Evolutionary conservation across 1,140 invertebrate species (phyloP).

Genomic region (Drosophila sproati): DNA sequence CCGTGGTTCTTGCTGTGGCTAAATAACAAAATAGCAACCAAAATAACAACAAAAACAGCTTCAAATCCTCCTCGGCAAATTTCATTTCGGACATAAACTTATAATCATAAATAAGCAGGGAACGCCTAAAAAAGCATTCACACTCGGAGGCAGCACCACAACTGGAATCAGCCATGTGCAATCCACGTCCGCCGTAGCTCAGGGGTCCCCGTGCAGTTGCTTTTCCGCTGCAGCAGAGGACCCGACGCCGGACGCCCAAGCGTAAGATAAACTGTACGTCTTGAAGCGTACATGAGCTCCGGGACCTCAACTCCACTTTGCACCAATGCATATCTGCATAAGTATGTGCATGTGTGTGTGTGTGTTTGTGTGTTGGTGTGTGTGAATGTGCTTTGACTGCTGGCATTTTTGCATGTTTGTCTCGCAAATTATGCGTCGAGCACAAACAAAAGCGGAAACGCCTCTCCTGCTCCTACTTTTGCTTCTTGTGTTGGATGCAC

Average conservation of each 20-base stretch:
- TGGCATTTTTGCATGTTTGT: conserved; percentile 82
- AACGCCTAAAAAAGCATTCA: conserved; percentile 58
- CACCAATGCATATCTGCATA: conserved; percentile 55
- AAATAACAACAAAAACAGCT: conserved; percentile 13
- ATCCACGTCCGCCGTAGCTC: not conserved
- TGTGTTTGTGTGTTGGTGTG: conserved; percentile 25
- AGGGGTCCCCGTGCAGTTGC: conserved; percentile 14
- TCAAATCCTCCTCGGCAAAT: conserved; percentile 63
- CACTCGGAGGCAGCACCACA: conserved; percentile 10
- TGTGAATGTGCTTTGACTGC: conserved; percentile 65
- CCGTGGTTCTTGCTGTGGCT: conserved; percentile 32
- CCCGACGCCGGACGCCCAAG: conserved; percentile 52
- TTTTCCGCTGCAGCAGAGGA: conserved; percentile 52
- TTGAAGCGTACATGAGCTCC: conserved; percentile 58
- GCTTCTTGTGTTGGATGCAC: conserved; percentile 28
- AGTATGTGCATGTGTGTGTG: conserved; percentile 27
- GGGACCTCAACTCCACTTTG: conserved; percentile 58
- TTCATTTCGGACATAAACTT: conserved; percentile 75
- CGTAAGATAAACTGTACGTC: conserved; percentile 76
- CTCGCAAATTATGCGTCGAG: conserved; percentile 79
- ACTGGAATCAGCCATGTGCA: conserved; percentile 11
- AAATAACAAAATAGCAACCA: not conserved
- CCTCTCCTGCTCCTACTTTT: not conserved
- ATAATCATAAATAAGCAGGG: conserved; percentile 77
- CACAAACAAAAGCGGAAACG: conserved; percentile 79